Conservation (phyloP, 2,797 vertebrate genomes). For the Enteromius trimaculatus region DNA sequence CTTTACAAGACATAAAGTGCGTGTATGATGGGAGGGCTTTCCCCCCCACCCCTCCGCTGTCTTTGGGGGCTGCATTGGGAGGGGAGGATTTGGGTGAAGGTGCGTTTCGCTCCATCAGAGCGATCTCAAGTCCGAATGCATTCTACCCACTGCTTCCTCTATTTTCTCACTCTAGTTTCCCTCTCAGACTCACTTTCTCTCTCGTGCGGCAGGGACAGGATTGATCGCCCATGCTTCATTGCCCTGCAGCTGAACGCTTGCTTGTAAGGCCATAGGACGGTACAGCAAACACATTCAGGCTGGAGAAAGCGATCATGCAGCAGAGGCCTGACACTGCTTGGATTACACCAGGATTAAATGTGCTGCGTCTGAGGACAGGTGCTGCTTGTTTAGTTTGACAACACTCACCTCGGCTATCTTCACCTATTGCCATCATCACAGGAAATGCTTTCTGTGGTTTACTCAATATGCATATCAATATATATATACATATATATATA, state of each 20-base stretch:
- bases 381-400: not conserved
- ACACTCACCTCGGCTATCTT: not conserved
- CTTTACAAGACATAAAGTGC: slow-evolving; percentile 23
- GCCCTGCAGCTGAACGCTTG: slow-evolving; percentile 27
- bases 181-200: slow-evolving; percentile 36
- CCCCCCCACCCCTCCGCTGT: not conserved
- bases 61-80: slow-evolving; percentile 16
- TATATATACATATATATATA: too few relatives aligned
- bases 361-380: slow-evolving; percentile 52
- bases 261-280: slow-evolving; percentile 23
- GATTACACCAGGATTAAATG: slow-evolving; percentile 62
- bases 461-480: too few relatives aligned
- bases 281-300: slow-evolving; percentile 27
- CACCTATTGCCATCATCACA: not conserved
- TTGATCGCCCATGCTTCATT: slow-evolving; percentile 55
- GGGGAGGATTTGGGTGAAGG: slow-evolving; percentile 48
- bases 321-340: slow-evolving; percentile 51
- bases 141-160: slow-evolving; percentile 39
- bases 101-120: slow-evolving; percentile 43
- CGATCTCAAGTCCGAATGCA: slow-evolving; percentile 21
- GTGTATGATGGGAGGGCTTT: slow-evolving; percentile 25
- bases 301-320: not conserved
- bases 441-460: not conserved
- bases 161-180: not conserved
- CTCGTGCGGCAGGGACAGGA: slow-evolving; percentile 28